Conservation (phyloP, 1,140 invertebrate genomes). For the Elymnias hypermnestra region DNA sequence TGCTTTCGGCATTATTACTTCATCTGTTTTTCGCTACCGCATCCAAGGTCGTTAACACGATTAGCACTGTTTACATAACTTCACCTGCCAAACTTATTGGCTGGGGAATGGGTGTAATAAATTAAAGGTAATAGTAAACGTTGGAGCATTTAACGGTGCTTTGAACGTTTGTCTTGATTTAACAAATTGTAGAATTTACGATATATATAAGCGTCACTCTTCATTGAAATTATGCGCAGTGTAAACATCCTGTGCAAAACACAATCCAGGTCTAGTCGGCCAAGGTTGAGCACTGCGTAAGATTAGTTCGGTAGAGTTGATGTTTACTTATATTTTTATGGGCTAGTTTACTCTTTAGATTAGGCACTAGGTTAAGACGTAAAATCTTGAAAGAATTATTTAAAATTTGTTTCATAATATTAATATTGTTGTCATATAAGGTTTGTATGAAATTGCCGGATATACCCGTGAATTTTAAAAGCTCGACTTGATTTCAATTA, state of each 20-base stretch:
- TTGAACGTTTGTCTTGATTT: conserved; percentile 11
- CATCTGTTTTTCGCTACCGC: conserved; percentile 22
- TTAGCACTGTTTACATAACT: conserved; percentile 19
- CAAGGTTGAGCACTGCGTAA: conserved; percentile 44
- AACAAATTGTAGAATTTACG: not conserved
- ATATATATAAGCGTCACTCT: conserved; percentile 24
- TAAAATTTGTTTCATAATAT: no score
- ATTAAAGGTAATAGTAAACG: conserved; percentile 1
- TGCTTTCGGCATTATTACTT: conserved; percentile 19
- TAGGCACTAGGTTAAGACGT: no score
- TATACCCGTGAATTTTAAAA: no score
- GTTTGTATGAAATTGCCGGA: no score
- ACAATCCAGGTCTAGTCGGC: conserved; percentile 46
- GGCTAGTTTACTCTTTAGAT: conserved; percentile 24
- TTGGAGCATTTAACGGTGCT: not conserved
- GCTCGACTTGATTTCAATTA: no score
- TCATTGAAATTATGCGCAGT: conserved; percentile 34
- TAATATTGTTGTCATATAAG: no score
- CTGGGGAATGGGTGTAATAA: not conserved
- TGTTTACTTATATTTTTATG: conserved; percentile 42
- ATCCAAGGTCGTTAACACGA: conserved; percentile 25
- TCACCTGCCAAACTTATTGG: conserved; percentile 4
- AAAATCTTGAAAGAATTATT: no score
- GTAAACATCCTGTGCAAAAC: conserved; percentile 59
- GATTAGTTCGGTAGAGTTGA: conserved; percentile 29